A percentile compares a stretch with the other conserved stretches of the same genome.
Evolutionary conservation across 2,797 vertebrate species (phyloP).

Genomic region (Denticeps clupeoides): DNA sequence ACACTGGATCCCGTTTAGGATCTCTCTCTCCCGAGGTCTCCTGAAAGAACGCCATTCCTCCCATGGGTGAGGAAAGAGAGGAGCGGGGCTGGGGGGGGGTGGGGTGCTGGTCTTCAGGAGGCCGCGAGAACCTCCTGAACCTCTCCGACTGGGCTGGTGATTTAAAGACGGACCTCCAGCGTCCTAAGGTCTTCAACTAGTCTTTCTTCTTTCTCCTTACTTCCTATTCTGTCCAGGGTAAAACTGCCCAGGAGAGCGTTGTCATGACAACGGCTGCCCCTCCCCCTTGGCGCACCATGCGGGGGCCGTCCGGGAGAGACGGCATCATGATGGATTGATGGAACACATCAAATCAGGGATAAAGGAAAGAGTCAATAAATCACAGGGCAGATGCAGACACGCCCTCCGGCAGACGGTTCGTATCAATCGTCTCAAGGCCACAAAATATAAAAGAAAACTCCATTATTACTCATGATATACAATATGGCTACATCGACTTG

Average conservation of each 20-base stretch:
- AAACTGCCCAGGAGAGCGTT: slow-evolving; percentile 35
- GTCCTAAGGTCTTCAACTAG: slow-evolving; percentile 27
- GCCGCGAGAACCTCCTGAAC: slow-evolving; percentile 23
- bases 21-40: neutral
- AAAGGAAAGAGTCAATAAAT: slow-evolving; percentile 1
- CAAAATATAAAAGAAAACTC: too few species aligned
- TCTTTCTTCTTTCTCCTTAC: slow-evolving; percentile 5
- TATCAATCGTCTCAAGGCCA: too few species aligned
- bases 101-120: slow-evolving; percentile 29
- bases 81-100: neutral
- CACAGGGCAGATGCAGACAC: neutral
- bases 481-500: too few species aligned
- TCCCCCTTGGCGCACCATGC: neutral
- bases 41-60: slow-evolving; percentile 4
- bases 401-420: neutral
- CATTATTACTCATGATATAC: too few species aligned
- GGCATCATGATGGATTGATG: neutral
- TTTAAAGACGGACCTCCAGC: slow-evolving; percentile 38
- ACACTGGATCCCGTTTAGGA: neutral
- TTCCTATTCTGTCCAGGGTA: neutral
- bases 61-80: neutral
- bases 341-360: slow-evolving; percentile 5
- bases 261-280: slow-evolving; percentile 33
- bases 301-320: neutral
- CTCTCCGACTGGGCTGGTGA: slow-evolving; percentile 26